These are phyloP conservation scores for Stictocephala bisonia DNA, from an alignment of 2,888 invertebrate genomes.

Conservation along the genomic window DNA sequence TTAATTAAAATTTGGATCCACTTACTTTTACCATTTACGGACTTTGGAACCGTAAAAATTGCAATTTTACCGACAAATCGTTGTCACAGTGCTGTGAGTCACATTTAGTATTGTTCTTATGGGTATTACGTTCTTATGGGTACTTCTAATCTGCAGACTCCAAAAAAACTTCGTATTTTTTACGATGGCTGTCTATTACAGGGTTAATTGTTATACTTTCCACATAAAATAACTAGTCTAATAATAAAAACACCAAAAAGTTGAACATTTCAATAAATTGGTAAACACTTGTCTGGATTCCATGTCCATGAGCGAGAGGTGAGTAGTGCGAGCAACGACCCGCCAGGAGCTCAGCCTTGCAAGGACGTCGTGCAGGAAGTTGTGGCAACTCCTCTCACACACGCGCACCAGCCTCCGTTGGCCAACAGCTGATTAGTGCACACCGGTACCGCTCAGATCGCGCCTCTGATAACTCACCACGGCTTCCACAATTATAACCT, in stretches of 20 bases:
- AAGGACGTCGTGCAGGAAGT: slow-evolving; percentile 34
- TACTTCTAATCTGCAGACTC: too few relatives aligned
- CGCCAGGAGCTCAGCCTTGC: slow-evolving; percentile 1
- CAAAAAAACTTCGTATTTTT: too few relatives aligned
- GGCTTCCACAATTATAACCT: too few relatives aligned
- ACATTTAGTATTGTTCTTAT: too few relatives aligned
- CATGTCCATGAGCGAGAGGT: neutral
- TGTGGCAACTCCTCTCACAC: slow-evolving; percentile 23
- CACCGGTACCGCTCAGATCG: neutral
- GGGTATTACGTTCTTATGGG: too few relatives aligned
- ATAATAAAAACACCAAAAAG: neutral
- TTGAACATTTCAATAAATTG: neutral
- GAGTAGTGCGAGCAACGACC: too few relatives aligned
- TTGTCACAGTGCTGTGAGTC: too few relatives aligned
- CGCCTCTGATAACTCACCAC: neutral
- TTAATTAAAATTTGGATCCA: too few relatives aligned
- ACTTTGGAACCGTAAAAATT: too few relatives aligned
- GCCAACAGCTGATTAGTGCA: slow-evolving; percentile 27
- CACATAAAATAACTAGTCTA: neutral
- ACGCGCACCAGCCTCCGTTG: slow-evolving; percentile 17
- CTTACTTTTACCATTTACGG: too few relatives aligned
- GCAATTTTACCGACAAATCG: too few relatives aligned
- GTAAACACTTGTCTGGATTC: neutral
- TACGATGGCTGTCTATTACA: too few relatives aligned
- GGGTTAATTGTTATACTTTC: neutral